Percentiles rank a stretch among this genome's conserved stretches.
Conservation (phyloP, 2,113 vertebrate genomes). For the Callionymus lyra region DNA sequence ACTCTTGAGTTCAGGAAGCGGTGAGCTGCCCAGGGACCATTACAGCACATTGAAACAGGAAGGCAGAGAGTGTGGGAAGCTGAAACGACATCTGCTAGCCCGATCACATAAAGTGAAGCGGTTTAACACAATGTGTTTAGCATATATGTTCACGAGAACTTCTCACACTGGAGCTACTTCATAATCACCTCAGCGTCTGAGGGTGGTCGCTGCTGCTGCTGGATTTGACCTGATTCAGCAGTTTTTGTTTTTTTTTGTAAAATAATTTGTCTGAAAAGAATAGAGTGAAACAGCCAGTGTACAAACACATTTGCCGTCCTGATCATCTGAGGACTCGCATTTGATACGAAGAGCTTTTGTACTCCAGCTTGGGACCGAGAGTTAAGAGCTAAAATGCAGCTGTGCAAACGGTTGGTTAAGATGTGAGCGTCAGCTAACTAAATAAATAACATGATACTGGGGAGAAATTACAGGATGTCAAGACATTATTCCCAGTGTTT, state of each 20-base stretch:
- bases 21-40: conserved; percentile 62
- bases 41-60: conserved; percentile 61
- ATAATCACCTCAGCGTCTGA: conserved; percentile 11
- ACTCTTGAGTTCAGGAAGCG: conserved; percentile 62
- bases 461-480: conserved; percentile 59
- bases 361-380: conserved; percentile 28
- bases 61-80: conserved; percentile 62
- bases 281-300: too few relatives aligned
- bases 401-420: conserved; percentile 56
- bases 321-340: too few relatives aligned
- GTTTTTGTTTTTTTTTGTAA: conserved; percentile 2
- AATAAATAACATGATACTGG: conserved; percentile 45
- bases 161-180: conserved; percentile 27
- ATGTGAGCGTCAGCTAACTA: conserved; percentile 50
- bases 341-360: conserved; percentile 10
- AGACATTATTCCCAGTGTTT: conserved; percentile 42
- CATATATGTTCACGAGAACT: conserved; percentile 34
- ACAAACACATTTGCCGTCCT: too few relatives aligned
- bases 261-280: too few relatives aligned
- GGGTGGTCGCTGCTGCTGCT: conserved; percentile 10
- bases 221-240: conserved; percentile 11
- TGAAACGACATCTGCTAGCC: conserved; percentile 68
- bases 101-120: conserved; percentile 58
- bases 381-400: conserved; percentile 49
- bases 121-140: conserved; percentile 56